phyloP scores from a whole-genome alignment of 2,797 vertebrate species.

The Falco berigora region DNA sequence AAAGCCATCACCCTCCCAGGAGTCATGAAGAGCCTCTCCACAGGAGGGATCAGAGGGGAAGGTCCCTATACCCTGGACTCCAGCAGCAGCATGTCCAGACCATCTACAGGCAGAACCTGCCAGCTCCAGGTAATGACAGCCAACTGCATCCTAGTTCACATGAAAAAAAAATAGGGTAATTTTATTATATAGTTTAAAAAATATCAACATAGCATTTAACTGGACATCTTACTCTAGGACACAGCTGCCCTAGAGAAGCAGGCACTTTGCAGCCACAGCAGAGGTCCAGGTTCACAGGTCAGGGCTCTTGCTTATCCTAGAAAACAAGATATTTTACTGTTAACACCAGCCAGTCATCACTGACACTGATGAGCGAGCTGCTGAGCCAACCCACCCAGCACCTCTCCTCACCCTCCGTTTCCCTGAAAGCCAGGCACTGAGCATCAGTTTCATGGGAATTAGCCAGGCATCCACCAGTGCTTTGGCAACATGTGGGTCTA shows the following conservation, averaged over 20 bases:
- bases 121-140: background rate
- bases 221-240: background rate
- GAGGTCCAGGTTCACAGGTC: background rate
- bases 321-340: background rate
- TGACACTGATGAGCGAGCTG: background rate
- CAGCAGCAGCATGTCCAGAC: background rate
- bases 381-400: background rate
- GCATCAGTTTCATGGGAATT: background rate
- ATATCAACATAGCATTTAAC: rapidly evolving
- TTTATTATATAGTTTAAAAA: conserved; percentile 11
- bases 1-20: background rate
- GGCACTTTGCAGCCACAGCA: background rate
- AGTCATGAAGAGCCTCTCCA: background rate
- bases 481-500: background rate
- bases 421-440: background rate
- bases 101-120: background rate
- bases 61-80: rapidly evolving
- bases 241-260: background rate
- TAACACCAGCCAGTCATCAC: background rate
- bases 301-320: background rate
- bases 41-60: background rate
- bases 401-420: too few relatives aligned
- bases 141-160: rapidly evolving
- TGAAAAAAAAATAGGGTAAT: background rate
- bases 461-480: background rate